phyloP scores from a whole-genome alignment of 2,113 vertebrate genomes.

The Pelvicachromis taeniatus region DNA sequence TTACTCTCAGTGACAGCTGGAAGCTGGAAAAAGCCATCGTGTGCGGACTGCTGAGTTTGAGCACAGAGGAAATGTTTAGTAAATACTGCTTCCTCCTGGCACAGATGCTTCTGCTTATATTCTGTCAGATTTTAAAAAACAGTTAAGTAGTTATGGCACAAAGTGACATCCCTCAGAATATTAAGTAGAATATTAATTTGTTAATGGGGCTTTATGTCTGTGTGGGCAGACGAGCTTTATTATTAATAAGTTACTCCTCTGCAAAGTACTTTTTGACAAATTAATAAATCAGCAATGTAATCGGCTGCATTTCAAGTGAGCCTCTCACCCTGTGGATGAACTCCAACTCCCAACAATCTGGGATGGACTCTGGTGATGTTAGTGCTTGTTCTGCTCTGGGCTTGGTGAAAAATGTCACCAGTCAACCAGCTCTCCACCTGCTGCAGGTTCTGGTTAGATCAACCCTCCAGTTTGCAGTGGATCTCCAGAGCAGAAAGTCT shows the following conservation, averaged over 20 bases:
- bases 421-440: neutral
- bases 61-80: neutral
- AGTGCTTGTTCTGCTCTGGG: neutral
- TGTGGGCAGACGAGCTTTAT: neutral
- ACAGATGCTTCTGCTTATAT: neutral
- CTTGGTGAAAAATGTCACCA: accelerated
- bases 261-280: neutral
- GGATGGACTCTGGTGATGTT: neutral
- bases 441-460: neutral
- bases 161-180: neutral
- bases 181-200: neutral
- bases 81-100: neutral
- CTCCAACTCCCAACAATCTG: neutral
- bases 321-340: neutral
- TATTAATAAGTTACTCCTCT: neutral
- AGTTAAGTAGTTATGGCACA: neutral
- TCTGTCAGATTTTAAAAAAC: neutral
- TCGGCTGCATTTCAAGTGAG: neutral
- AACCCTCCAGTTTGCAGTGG: neutral
- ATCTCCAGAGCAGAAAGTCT: neutral
- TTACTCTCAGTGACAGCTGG: conserved; percentile 20
- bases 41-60: conserved; percentile 19
- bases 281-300: neutral
- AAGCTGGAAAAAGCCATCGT: conserved; percentile 14
- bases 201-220: neutral